These are phyloP conservation scores for Cariama cristata DNA, from an alignment of 2,113 vertebrate species.

Conservation along the genomic window DNA sequence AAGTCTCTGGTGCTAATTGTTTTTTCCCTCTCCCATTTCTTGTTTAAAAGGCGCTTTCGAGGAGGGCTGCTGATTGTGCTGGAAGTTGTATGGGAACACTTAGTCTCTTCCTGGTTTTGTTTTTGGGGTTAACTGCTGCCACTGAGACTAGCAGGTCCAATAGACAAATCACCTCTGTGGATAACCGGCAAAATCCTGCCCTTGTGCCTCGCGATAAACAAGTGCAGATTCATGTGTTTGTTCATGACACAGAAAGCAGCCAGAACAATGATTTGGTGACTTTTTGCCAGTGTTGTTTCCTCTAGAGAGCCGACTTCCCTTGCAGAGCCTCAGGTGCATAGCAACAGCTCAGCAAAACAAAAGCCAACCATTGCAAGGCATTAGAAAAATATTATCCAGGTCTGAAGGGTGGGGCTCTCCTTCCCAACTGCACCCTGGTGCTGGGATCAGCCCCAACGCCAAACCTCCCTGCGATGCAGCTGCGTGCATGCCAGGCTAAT, in stretches of 20 bases:
- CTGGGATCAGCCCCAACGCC: neutral
- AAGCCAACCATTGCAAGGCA: neutral
- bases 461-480: neutral
- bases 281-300: conserved; percentile 43
- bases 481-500: neutral
- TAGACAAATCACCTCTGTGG: conserved; percentile 16
- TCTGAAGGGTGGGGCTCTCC: neutral
- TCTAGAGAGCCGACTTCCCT: neutral
- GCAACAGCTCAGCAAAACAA: conserved; percentile 69
- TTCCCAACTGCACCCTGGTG: neutral
- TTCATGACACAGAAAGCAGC: conserved; percentile 1
- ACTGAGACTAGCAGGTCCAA: neutral
- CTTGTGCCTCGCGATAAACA: conserved; percentile 47
- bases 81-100: conserved; percentile 75
- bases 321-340: conserved; percentile 29
- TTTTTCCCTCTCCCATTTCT: conserved; percentile 63
- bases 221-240: conserved; percentile 18
- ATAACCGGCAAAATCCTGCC: conserved; percentile 3
- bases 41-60: conserved; percentile 44
- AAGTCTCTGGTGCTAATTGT: conserved; percentile 41
- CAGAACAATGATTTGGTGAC: conserved; percentile 52
- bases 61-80: conserved; percentile 73
- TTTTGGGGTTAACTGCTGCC: conserved; percentile 58
- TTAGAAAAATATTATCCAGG: conserved; percentile 2
- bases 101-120: conserved; percentile 88